These are phyloP conservation scores for Drosophila asahinai DNA, from an alignment of 1,140 invertebrate species.

Conservation along the genomic window DNA sequence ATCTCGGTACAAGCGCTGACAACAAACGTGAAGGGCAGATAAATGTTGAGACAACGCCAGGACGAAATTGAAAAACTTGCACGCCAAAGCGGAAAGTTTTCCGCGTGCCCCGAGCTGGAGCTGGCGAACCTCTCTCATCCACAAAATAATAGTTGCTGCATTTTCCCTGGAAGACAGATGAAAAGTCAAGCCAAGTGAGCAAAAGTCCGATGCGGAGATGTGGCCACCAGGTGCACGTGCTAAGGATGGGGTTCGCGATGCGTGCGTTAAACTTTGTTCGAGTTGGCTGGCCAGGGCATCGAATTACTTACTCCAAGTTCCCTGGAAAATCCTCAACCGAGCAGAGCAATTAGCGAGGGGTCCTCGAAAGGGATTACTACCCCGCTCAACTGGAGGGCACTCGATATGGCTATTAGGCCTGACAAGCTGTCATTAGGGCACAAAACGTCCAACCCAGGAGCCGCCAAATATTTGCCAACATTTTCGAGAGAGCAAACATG, in stretches of 20 bases:
- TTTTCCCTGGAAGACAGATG: slow-evolving; percentile 16
- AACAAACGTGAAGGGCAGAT: slow-evolving; percentile 42
- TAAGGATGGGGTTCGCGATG: slow-evolving; percentile 7
- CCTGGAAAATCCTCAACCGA: slow-evolving; percentile 14
- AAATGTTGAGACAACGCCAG: slow-evolving; percentile 52
- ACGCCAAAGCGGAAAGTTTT: slow-evolving; percentile 54
- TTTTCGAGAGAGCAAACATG: slow-evolving; percentile 58
- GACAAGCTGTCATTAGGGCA: slow-evolving; percentile 67
- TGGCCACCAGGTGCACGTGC: slow-evolving; percentile 32
- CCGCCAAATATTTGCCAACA: slow-evolving; percentile 69
- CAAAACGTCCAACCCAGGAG: slow-evolving; percentile 31
- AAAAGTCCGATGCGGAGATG: slow-evolving; percentile 6
- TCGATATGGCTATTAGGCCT: slow-evolving; percentile 72
- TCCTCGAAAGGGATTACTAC: slow-evolving; percentile 40
- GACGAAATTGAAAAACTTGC: slow-evolving; percentile 74
- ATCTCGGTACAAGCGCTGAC: slow-evolving; percentile 47
- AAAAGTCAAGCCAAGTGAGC: slow-evolving; percentile 6
- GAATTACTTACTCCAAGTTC: slow-evolving; percentile 15
- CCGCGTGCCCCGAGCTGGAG: slow-evolving; percentile 44
- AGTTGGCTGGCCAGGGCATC: slow-evolving; percentile 32
- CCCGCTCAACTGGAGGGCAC: slow-evolving; percentile 60
- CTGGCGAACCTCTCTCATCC: background rate
- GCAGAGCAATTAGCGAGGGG: slow-evolving; percentile 59
- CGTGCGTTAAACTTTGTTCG: slow-evolving; percentile 48
- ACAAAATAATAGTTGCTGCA: slow-evolving; percentile 9